Evolutionary conservation across 2,113 vertebrate genomes (phyloP).

Genomic region (Tympanuchus pallidicinctus): DNA sequence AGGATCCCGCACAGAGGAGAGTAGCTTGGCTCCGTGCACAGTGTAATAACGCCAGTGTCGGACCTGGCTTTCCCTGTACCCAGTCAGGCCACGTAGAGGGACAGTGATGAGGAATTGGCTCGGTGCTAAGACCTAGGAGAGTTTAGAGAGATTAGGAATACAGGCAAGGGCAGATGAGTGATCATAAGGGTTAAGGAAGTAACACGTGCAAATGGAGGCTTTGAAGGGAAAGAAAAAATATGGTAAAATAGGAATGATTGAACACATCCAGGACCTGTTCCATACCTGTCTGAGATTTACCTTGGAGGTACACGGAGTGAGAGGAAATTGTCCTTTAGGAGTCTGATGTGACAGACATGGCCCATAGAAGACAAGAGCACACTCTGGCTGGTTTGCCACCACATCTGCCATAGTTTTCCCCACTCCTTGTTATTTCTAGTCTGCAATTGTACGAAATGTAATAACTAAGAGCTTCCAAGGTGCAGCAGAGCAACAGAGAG

Average conservation of each 20-base stretch:
- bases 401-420: neutral
- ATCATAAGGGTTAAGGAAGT: neutral
- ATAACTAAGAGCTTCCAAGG: neutral
- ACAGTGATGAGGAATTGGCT: conserved; percentile 83
- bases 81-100: conserved; percentile 80
- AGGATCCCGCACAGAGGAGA: conserved; percentile 79
- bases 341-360: neutral
- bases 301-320: neutral
- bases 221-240: neutral
- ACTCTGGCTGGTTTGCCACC: neutral
- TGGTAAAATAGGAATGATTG: neutral
- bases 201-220: neutral
- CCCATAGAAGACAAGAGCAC: neutral
- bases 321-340: neutral
- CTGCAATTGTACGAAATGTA: neutral
- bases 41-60: conserved; percentile 84
- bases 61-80: conserved; percentile 76
- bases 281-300: neutral
- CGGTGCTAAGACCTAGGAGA: conserved; percentile 82
- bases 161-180: neutral
- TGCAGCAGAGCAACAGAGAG: neutral
- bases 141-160: conserved; percentile 17
- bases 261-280: neutral
- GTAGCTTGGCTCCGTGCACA: conserved; percentile 75
- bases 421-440: neutral